A percentile compares a stretch with the other conserved stretches of the same genome.
These are phyloP conservation scores for Leucoraja ocellata DNA, from an alignment of 2,797 vertebrate species.

Conservation along the genomic window DNA sequence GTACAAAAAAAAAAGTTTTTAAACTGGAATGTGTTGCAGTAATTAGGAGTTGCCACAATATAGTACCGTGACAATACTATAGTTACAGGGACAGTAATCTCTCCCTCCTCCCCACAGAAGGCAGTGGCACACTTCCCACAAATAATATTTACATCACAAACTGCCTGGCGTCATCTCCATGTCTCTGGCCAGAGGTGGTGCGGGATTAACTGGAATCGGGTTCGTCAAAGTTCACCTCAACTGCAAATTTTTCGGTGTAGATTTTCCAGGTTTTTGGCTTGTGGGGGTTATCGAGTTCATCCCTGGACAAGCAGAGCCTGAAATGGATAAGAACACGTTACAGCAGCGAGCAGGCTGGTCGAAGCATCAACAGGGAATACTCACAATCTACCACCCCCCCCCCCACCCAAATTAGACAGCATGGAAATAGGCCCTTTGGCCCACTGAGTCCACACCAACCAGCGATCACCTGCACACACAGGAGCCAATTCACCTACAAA, in stretches of 20 bases:
- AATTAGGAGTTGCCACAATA: conserved; percentile 27
- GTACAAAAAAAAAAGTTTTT: neutral
- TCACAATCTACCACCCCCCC: no score
- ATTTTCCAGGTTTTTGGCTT: conserved; percentile 82
- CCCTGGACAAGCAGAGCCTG: conserved; percentile 78
- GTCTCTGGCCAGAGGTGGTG: neutral
- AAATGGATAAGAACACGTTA: conserved; percentile 36
- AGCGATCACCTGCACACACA: no score
- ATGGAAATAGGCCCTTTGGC: no score
- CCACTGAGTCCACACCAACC: no score
- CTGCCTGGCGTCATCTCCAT: conserved; percentile 9
- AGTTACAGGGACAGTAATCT: no score
- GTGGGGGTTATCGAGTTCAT: conserved; percentile 88
- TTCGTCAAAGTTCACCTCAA: conserved; percentile 73
- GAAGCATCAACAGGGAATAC: neutral
- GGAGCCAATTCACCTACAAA: no score
- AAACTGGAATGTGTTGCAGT: conserved; percentile 25
- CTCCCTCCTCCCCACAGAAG: neutral
- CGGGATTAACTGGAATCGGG: conserved; percentile 44
- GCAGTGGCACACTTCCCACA: conserved; percentile 20
- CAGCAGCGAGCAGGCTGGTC: no score
- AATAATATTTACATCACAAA: conserved; percentile 31
- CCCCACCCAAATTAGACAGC: no score
- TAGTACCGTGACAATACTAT: neutral
- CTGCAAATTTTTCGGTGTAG: conserved; percentile 77